Conservation (phyloP, 1,140 invertebrate species). For the Drosophila ogumai region DNA sequence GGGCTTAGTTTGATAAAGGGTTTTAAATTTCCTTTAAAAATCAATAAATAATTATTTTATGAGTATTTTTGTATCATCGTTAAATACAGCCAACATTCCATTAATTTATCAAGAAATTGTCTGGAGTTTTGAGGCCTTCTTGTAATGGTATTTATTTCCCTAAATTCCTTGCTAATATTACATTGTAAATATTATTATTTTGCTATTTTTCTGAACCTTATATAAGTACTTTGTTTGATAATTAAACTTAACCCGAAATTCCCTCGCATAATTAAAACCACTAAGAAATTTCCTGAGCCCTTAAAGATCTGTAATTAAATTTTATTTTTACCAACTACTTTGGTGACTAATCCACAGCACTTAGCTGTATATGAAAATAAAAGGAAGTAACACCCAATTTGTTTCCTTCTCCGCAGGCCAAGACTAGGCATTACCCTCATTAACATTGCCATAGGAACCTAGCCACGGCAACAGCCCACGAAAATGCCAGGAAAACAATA, state of each 20-base stretch:
- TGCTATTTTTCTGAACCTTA: background rate
- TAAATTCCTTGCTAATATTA: background rate
- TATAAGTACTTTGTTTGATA: background rate
- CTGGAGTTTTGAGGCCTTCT: background rate
- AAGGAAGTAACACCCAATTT: slow-evolving; percentile 8
- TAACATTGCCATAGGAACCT: slow-evolving; percentile 41
- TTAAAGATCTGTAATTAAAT: slow-evolving; percentile 12
- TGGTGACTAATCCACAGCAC: slow-evolving; percentile 30
- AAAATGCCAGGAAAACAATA: slow-evolving; percentile 5
- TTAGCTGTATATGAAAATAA: slow-evolving; percentile 12
- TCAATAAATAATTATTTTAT: background rate
- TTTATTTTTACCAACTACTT: slow-evolving; percentile 32
- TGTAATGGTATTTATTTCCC: background rate
- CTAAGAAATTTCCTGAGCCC: background rate
- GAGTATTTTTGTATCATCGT: background rate
- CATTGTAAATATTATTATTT: background rate
- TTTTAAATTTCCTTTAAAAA: background rate
- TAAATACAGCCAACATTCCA: background rate
- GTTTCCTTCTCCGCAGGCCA: slow-evolving; percentile 17
- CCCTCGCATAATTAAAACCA: background rate
- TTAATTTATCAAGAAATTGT: background rate
- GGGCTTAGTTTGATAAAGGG: background rate
- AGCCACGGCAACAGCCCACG: slow-evolving; percentile 22
- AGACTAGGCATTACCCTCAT: slow-evolving; percentile 38
- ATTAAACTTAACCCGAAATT: background rate